A percentile compares a stretch with the other conserved stretches of the same genome.
Conservation (phyloP, 1,140 invertebrate genomes). For the Drosophila kohkoa region DNA sequence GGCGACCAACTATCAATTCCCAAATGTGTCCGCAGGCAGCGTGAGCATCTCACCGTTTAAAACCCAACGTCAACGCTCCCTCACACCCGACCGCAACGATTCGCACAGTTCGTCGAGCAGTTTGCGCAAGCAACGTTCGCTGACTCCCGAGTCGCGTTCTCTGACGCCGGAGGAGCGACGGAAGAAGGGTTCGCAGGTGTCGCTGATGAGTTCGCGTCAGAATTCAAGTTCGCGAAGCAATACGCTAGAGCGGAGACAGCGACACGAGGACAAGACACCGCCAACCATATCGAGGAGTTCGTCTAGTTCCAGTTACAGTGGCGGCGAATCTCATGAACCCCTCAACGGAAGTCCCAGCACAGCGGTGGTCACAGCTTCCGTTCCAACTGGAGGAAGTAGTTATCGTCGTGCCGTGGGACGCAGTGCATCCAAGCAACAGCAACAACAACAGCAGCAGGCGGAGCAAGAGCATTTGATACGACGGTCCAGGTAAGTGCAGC, state of each 20-base stretch:
- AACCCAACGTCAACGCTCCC: slow-evolving; percentile 73
- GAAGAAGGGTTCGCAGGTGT: slow-evolving; percentile 78
- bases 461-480: slow-evolving; percentile 80
- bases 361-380: slow-evolving; percentile 4
- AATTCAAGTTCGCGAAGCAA: slow-evolving; percentile 78
- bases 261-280: slow-evolving; percentile 68
- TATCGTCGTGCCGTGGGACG: slow-evolving; percentile 60
- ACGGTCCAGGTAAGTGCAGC: slow-evolving; percentile 72
- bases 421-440: slow-evolving; percentile 50
- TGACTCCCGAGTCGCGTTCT: slow-evolving; percentile 82
- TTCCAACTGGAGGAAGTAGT: background rate
- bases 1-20: slow-evolving; percentile 68
- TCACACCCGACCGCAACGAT: slow-evolving; percentile 81
- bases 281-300: slow-evolving; percentile 80
- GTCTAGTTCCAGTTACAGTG: slow-evolving; percentile 84
- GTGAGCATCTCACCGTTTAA: slow-evolving; percentile 72
- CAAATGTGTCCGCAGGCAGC: slow-evolving; percentile 39
- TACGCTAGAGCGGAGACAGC: slow-evolving; percentile 74
- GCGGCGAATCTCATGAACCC: slow-evolving; percentile 62
- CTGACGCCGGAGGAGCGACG: slow-evolving; percentile 80
- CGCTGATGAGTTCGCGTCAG: slow-evolving; percentile 72
- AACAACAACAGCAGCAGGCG: slow-evolving; percentile 52
- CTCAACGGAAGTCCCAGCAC: slow-evolving; percentile 50
- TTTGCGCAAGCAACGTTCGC: slow-evolving; percentile 76
- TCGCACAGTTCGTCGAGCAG: slow-evolving; percentile 79